Evolutionary conservation across 1,140 invertebrate species (phyloP), one percentile per base, ranked within the genome.

Genomic region (Solenopsis fugax): DNA sequence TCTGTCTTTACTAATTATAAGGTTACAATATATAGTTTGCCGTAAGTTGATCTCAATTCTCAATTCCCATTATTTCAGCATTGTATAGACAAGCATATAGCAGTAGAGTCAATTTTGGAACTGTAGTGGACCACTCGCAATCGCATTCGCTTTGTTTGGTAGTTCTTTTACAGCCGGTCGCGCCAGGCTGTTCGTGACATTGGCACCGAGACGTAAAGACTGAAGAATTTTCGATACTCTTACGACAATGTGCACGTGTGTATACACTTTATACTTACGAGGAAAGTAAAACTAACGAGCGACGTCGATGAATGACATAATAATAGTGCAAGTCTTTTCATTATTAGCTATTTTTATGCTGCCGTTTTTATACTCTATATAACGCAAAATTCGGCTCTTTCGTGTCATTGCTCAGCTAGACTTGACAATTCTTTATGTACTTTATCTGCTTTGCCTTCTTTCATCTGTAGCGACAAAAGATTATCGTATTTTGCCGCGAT

Each of bases 271-370:
- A 65, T 41, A n/a, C n/a, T n/a, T n/a, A 29, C 50, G 13, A 34
- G 29, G 12, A 34, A 10, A 16, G 10, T 75, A 48, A 73, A 84
- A 52, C 41, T 80, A 67, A 89, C 37, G 29, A 29, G 29, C 29
- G 29, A 29, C 29, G 2, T 10, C 77, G 64, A 89, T 81, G 60
- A 41, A 18, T 91, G 89, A 90, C 78, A 89, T 80, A 90, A 91
- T 90, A 88, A 3, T 9, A 45, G 18, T 21, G 50, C 24, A 56
- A 85, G 71, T 67, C 48, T 82, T 29, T n/a, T 21, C 52, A 29
- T 29, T 29, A 29, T 29, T 29, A 29, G 29, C 29, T 29, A 29
- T 29, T 29, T 29, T 29, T 29, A 29, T 2, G 29, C 29, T 29
- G 56, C 64, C 90, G 90, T 87, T 90, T 91, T 88, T 88, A 67